A percentile compares a stretch with the other conserved stretches of the same genome.
Conservation (phyloP, 2,797 vertebrate species). For the Lindbergichthys nudifrons region DNA sequence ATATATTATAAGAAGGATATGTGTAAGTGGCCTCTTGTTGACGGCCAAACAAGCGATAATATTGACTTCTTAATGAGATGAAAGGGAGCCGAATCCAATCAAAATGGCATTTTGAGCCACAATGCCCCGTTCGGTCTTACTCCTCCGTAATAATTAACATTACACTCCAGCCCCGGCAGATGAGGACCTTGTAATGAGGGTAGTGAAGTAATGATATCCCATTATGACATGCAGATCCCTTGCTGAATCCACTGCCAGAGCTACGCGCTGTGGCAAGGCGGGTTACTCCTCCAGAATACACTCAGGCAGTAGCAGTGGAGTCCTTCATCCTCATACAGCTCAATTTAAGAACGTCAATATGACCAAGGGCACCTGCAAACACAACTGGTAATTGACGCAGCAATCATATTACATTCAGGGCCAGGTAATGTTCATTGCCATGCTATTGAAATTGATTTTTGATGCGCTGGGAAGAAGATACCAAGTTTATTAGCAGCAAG, state of each 20-base stretch:
- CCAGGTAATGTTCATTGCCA: conserved; percentile 70
- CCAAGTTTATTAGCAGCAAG: conserved; percentile 36
- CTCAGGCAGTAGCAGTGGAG: conserved; percentile 46
- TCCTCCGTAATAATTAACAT: conserved; percentile 80
- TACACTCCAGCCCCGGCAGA: conserved; percentile 72
- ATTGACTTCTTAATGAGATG: conserved; percentile 74
- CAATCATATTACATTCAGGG: conserved; percentile 75
- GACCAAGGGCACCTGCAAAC: conserved; percentile 71
- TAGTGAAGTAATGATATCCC: conserved; percentile 83
- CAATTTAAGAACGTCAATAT: conserved; percentile 73
- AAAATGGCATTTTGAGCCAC: conserved; percentile 71
- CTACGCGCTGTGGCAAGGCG: conserved; percentile 46
- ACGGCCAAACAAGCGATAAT: conserved; percentile 54
- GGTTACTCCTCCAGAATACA: conserved; percentile 60
- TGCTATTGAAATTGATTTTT: conserved; percentile 72
- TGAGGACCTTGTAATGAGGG: conserved; percentile 82
- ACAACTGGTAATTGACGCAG: conserved; percentile 72
- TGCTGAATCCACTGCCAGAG: conserved; percentile 69
- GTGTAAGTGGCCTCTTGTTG: conserved; percentile 28
- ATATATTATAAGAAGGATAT: neutral
- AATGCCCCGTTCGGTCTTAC: conserved; percentile 57
- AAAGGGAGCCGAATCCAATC: conserved; percentile 69
- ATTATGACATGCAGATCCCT: conserved; percentile 83
- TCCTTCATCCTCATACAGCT: conserved; percentile 68
- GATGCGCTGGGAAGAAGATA: conserved; percentile 53